Percentiles rank a stretch among this genome's conserved stretches.
Conservation (phyloP, 2,113 vertebrate genomes). For the Oncorhynchus tshawytscha region DNA sequence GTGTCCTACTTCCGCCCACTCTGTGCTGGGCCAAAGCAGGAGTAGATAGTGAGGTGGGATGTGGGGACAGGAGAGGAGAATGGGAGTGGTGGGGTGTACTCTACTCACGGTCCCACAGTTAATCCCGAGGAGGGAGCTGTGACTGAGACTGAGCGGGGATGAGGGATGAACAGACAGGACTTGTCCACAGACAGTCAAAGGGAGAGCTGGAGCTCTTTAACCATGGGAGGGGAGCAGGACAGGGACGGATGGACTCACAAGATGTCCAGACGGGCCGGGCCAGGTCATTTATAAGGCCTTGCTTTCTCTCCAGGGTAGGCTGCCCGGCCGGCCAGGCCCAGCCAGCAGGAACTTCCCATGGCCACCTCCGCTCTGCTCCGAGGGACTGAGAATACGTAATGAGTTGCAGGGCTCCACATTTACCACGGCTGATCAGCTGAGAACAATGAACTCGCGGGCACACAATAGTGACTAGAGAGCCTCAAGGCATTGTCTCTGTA, state of each 20-base stretch:
- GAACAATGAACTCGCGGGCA: conserved; percentile 84
- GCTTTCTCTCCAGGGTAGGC: not conserved
- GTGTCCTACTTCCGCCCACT: too few species aligned
- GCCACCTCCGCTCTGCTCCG: conserved; percentile 70
- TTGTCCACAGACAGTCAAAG: conserved; percentile 26
- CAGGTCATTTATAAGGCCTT: too few species aligned
- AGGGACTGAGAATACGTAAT: conserved; percentile 74
- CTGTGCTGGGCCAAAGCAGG: not conserved
- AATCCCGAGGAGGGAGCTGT: conserved; percentile 41
- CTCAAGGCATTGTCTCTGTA: conserved; percentile 77
- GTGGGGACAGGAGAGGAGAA: not conserved
- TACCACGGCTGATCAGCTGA: conserved; percentile 85
- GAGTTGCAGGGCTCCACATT: conserved; percentile 83
- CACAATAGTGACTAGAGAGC: conserved; percentile 77
- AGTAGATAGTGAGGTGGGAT: not conserved
- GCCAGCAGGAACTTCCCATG: conserved; percentile 81
- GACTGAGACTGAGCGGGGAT: conserved; percentile 15
- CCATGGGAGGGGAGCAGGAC: conserved; percentile 4
- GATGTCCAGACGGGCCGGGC: not conserved
- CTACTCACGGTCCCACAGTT: conserved; percentile 30
- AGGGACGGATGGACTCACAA: conserved; percentile 40
- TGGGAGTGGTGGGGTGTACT: not conserved
- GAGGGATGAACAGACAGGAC: conserved; percentile 43
- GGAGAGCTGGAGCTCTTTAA: too few species aligned
- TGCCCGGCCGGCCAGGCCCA: conserved; percentile 1